Percentiles rank a stretch among this genome's conserved stretches.
phyloP scores from a whole-genome alignment of 1,140 invertebrate species.

The Lepeophtheirus salmonis region DNA sequence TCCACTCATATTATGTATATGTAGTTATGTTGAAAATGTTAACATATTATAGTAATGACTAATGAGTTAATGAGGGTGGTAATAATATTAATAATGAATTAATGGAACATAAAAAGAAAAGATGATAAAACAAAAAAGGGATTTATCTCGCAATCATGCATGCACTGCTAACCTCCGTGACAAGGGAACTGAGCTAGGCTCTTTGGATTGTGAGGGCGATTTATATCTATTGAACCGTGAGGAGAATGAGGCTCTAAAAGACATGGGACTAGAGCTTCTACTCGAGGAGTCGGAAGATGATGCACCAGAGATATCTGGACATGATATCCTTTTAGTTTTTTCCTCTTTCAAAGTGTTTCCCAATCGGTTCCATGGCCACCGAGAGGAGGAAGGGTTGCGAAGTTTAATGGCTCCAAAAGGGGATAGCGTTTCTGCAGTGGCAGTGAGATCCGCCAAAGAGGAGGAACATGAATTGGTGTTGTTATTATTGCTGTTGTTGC shows the following conservation, averaged over 20 bases:
- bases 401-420: not conserved
- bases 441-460: not conserved
- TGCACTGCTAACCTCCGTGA: too few species aligned
- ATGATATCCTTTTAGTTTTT: not conserved
- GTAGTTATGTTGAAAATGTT: too few species aligned
- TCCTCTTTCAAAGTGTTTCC: not conserved
- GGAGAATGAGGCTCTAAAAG: not conserved
- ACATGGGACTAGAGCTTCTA: slow-evolving; percentile 3
- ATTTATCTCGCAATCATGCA: too few species aligned
- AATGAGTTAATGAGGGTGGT: too few species aligned
- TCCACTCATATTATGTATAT: too few species aligned
- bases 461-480: too few species aligned
- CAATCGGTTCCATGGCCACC: not conserved
- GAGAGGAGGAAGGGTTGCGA: not conserved
- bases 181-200: not conserved
- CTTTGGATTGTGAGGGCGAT: not conserved
- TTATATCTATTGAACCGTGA: not conserved
- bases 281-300: slow-evolving; percentile 3
- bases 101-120: too few species aligned
- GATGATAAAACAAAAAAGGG: too few species aligned
- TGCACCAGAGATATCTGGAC: slow-evolving; percentile 10
- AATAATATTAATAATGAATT: too few species aligned
- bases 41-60: too few species aligned
- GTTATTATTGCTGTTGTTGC: too few species aligned
- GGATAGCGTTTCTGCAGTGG: not conserved